Evolutionary conservation across 2,888 invertebrate species (phyloP).

Genomic region (Xestia rhomboidea): DNA sequence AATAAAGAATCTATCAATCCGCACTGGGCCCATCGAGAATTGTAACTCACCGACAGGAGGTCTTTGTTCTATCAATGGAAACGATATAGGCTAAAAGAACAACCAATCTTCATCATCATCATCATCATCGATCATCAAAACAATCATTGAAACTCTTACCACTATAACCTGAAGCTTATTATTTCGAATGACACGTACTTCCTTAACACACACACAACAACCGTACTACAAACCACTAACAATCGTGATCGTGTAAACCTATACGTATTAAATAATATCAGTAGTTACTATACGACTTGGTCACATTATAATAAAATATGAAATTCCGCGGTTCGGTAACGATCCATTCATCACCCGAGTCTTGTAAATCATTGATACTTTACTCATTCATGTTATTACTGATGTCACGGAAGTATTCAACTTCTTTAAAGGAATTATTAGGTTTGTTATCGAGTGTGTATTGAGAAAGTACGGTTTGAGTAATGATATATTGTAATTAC

Average conservation of each 20-base stretch:
- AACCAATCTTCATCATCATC: not conserved
- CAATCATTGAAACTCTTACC: not conserved
- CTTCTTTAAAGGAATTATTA: slow-evolving; percentile 6
- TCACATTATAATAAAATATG: slow-evolving; percentile 24
- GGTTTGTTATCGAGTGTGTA: not conserved
- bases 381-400: slow-evolving; percentile 29
- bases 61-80: not conserved
- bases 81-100: not conserved
- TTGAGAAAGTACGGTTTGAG: slow-evolving; percentile 27
- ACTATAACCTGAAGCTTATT: not conserved
- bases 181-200: slow-evolving; percentile 10
- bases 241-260: not conserved
- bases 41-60: not conserved
- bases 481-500: not conserved
- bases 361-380: slow-evolving; percentile 38
- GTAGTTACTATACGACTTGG: not conserved
- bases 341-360: slow-evolving; percentile 29
- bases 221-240: not conserved
- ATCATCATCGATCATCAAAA: not conserved
- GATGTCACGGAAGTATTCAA: slow-evolving; percentile 26
- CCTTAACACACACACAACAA: not conserved
- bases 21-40: not conserved
- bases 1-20: not conserved
- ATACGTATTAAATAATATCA: slow-evolving; percentile 24
- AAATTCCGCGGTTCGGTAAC: slow-evolving; percentile 23